phyloP scores from a whole-genome alignment of 2,797 vertebrate genomes.

The Amazona ochrocephala region DNA sequence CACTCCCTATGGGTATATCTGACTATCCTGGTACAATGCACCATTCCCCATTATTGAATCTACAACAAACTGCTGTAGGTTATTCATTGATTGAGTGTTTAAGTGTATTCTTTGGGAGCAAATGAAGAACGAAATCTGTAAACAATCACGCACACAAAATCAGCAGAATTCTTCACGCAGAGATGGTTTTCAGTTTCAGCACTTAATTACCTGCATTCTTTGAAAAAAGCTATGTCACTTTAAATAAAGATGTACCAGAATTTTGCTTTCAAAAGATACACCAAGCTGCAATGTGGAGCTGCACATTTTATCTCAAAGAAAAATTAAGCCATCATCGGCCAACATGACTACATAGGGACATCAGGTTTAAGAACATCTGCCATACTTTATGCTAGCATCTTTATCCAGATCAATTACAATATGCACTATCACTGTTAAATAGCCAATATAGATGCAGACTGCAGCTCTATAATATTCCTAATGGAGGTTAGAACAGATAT shows the following conservation, averaged over 20 bases:
- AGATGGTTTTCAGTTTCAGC: conserved; percentile 45
- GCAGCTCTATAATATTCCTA: conserved; percentile 57
- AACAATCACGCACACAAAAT: conserved; percentile 77
- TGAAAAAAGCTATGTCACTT: conserved; percentile 54
- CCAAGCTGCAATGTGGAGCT: not conserved
- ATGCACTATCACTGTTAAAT: conserved; percentile 52
- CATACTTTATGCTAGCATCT: conserved; percentile 38
- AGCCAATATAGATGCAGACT: conserved; percentile 60
- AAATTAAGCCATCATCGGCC: conserved; percentile 59
- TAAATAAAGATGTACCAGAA: conserved; percentile 28
- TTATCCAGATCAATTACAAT: conserved; percentile 63
- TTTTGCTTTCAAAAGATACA: conserved; percentile 44
- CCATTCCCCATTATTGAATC: conserved; percentile 84
- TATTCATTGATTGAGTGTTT: conserved; percentile 99
- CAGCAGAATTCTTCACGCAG: conserved; percentile 68
- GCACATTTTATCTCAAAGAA: conserved; percentile 24
- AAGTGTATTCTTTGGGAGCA: conserved; percentile 90
- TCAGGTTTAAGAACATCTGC: conserved; percentile 34
- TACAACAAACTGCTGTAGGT: conserved; percentile 93
- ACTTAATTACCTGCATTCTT: conserved; percentile 70
- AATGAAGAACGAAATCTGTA: conserved; percentile 84
- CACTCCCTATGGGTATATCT: conserved; percentile 96
- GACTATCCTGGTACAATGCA: conserved; percentile 88
- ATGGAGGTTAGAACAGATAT: conserved; percentile 54
- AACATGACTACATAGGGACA: conserved; percentile 1